phyloP scores from a whole-genome alignment of 2,797 vertebrate genomes.

The Rallus crepitans region DNA sequence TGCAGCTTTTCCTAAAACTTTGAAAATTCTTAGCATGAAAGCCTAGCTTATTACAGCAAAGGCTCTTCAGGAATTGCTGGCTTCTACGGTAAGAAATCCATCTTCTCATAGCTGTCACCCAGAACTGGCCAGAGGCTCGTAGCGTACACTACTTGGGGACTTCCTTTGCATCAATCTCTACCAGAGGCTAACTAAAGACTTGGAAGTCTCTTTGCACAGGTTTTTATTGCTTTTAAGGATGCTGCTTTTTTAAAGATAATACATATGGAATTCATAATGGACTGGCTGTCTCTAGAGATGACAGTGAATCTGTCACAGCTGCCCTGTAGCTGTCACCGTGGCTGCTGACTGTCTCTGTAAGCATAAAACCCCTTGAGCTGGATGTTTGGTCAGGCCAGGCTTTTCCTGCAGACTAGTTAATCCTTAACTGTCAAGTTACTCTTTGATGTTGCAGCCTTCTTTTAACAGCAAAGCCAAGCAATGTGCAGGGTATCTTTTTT shows the following conservation, averaged over 20 bases:
- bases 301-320: background rate
- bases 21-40: background rate
- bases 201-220: background rate
- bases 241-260: background rate
- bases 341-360: background rate
- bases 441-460: background rate
- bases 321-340: background rate
- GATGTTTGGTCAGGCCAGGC: background rate
- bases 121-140: background rate
- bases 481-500: background rate
- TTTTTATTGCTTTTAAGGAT: background rate
- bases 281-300: background rate
- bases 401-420: background rate
- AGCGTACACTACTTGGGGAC: background rate
- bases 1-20: background rate
- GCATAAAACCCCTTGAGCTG: background rate
- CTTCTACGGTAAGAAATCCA: background rate
- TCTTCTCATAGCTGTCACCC: background rate
- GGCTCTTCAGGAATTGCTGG: background rate
- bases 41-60: background rate
- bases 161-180: background rate
- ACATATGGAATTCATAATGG: rapidly evolving
- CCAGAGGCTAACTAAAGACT: background rate
- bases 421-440: background rate
- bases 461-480: background rate